Evolutionary conservation across 2,113 vertebrate species (phyloP), one percentile per base, ranked within the genome.

Genomic region (Boleophthalmus pectinirostris): DNA sequence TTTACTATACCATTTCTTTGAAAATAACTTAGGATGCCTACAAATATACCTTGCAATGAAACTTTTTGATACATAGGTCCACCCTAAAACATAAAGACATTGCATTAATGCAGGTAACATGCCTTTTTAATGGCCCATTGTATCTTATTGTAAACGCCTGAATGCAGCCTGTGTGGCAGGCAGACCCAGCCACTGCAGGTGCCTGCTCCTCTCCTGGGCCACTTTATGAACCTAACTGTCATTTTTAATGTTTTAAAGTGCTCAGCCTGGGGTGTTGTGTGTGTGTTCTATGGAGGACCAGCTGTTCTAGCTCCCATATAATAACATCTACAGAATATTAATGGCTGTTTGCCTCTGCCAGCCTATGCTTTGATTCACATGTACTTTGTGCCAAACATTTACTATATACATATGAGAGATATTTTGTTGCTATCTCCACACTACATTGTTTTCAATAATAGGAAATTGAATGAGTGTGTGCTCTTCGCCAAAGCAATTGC

Each of bases 281-380:
- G 80, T 79, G 80, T 77, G 72, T 76, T 76, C 71, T 45, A 24
- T 29, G 24, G 7, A 75, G 38, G 56, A 58, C 74, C 77, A 84
- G 77, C 73, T 88, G 75, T 69, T 73, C 72, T 73, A n/a, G 67
- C 54, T 73, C 45, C 56, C 0, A 14, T 77, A 74, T 61, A 74
- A 69, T 38, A 43, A 57, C 74, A 57, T 66, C 64, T 68, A 70
- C 54, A 68, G 78, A 82, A 80, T 78, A 84, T 79, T 79, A 80
- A 68, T 53, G 23, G 53, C 73, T 74, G 69, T 46, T 56, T 35
- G 24, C 65, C 51, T 29, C 53, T 53, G 54, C 35, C 46, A 29
- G 60, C 25, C n/a, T 43, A 10, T 45, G 53, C 16, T 46, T n/a
- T 12, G 24, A 66, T 70, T 70, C 65, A 15, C 24, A n/a, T 25